Base-by-base conservation (phyloP, 2,113 vertebrate species). In the Sigmodon hispidus region DNA sequence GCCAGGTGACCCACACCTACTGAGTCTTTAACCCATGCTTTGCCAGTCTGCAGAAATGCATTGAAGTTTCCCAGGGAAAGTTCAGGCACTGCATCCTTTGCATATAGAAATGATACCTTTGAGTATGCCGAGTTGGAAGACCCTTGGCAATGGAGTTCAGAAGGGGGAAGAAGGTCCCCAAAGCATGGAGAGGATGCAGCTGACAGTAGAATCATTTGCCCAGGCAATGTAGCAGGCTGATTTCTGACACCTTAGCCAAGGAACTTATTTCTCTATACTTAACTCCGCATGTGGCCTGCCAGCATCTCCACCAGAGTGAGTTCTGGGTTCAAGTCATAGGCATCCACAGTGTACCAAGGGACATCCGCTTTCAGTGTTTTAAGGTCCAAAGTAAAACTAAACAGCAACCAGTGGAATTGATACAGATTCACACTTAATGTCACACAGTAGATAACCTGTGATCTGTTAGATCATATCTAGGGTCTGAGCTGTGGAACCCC, bases 291-390 rank as follows among this genome's bases (percentile, higher is more conserved):
- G 45, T 16, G 5, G 29, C 5, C 59, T n/a, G 11, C n/a, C 21
- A 50, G 2, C 29, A 40, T 16, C 29, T 22, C 48, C 29, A 7
- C 5, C 26, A 7, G 1, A 1, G n/a, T 19, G 4, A 43, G 3
- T 19, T 55, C 7, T 34, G 45, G 29, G 16, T 65, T 34, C 24
- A 77, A n/a, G 8, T 55, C 29, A 4, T 15, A 57, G 45, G 16
- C 15, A 12, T 40, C 5, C 4, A 1, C 5, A 36, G 0, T 0
- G 0, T n/a, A 40, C 77, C 4, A 16, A 22, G 6, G 1, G 19
- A 7, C 48, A 1, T 17, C 11, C 0, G 21, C 5, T 87, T n/a
- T 69, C 63, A 6, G 24, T 72, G 1, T 7, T 10, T 87, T 40
- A 15, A 57, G 34, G 5, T 13, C 48, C 3, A 76, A 57, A 17